Evolutionary conservation across 2,797 vertebrate species (phyloP).

Genomic region (Prunella strophiata): DNA sequence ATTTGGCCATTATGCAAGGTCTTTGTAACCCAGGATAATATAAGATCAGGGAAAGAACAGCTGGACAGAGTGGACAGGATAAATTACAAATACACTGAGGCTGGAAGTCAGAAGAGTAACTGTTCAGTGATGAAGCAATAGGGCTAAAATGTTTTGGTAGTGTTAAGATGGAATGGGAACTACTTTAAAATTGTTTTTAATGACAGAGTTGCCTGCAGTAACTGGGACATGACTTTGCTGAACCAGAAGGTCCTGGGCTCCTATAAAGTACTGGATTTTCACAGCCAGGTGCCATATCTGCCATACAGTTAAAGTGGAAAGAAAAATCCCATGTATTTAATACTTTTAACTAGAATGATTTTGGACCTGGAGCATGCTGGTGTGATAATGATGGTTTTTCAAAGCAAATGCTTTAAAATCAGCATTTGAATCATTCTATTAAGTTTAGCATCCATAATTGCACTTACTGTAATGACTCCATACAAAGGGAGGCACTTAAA

Average conservation of each 20-base stretch:
- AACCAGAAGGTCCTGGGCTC: neutral
- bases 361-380: neutral
- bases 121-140: neutral
- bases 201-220: neutral
- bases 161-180: neutral
- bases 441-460: neutral
- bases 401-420: constrained; percentile 17
- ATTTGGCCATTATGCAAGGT: neutral
- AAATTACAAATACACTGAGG: neutral
- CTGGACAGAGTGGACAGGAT: neutral
- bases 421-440: neutral
- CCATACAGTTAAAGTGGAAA: neutral
- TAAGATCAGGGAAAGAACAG: neutral
- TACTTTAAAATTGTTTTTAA: neutral
- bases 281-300: neutral
- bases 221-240: neutral
- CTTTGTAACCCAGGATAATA: neutral
- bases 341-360: neutral
- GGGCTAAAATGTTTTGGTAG: neutral
- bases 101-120: neutral
- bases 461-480: neutral
- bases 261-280: neutral
- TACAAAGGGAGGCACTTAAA: neutral
- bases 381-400: neutral
- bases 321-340: neutral